phyloP scores from a whole-genome alignment of 2,888 invertebrate genomes.

The Hypomecis atomaria region DNA sequence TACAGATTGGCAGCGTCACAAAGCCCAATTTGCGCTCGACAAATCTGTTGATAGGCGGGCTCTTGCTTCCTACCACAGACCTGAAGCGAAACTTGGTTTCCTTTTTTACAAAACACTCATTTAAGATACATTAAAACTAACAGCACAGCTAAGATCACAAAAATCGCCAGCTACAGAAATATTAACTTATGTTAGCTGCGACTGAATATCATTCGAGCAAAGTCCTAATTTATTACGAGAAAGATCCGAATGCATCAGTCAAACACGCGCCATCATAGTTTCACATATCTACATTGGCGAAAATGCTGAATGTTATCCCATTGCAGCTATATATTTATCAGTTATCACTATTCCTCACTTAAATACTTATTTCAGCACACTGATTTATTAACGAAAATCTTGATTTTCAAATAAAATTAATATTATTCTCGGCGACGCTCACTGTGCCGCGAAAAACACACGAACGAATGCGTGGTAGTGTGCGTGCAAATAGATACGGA shows the following conservation, averaged over 20 bases:
- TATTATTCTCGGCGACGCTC: constrained; percentile 64
- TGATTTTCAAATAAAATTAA: constrained; percentile 24
- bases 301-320: constrained; percentile 40
- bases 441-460: constrained; percentile 75
- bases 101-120: constrained; percentile 62
- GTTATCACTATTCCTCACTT: constrained; percentile 46
- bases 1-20: constrained; percentile 53
- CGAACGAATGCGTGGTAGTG: constrained; percentile 51
- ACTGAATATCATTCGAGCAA: constrained; percentile 62
- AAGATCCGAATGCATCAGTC: constrained; percentile 63
- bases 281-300: constrained; percentile 46
- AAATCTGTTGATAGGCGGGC: constrained; percentile 58
- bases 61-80: constrained; percentile 52
- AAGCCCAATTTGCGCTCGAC: constrained; percentile 59
- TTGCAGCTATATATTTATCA: constrained; percentile 39
- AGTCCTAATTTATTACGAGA: constrained; percentile 75
- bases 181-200: constrained; percentile 61
- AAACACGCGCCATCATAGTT: constrained; percentile 78
- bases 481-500: constrained; percentile 44
- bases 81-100: constrained; percentile 74
- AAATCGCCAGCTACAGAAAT: constrained; percentile 58
- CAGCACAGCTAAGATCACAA: constrained; percentile 49
- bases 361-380: constrained; percentile 47
- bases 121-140: constrained; percentile 44
- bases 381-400: constrained; percentile 13